These are phyloP conservation scores for Coryphaenoides rupestris DNA, from an alignment of 2,113 vertebrate species.

Conservation along the genomic window DNA sequence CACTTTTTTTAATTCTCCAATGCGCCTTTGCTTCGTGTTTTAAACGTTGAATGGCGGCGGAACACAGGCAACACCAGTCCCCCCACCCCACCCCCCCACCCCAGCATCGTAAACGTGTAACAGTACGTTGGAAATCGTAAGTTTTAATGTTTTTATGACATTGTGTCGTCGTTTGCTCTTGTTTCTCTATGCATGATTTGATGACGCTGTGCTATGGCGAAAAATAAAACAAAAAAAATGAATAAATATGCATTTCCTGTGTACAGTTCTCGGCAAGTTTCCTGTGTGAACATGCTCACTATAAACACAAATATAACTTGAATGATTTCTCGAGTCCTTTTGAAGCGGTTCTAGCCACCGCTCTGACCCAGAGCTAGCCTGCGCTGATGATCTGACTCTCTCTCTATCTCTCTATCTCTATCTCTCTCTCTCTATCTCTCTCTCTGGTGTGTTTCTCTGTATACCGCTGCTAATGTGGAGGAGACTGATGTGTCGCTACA, in stretches of 20 bases:
- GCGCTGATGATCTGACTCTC: constrained; percentile 20
- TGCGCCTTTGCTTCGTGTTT: too few species aligned
- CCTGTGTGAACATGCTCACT: constrained; percentile 37
- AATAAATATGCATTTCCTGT: constrained; percentile 57
- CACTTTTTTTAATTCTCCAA: too few species aligned
- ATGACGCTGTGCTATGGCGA: constrained; percentile 45
- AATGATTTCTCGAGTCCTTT: constrained; percentile 45
- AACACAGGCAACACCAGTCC: too few species aligned
- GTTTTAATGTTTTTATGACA: constrained; percentile 45
- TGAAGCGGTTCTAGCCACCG: constrained; percentile 25
- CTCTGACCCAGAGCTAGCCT: constrained; percentile 41
- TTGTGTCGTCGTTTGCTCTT: constrained; percentile 49
- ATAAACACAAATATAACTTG: constrained; percentile 2
- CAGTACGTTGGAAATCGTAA: constrained; percentile 41
- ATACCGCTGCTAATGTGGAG: constrained; percentile 39
- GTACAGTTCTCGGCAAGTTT: constrained; percentile 41
- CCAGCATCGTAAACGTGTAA: constrained; percentile 29
- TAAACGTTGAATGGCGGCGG: too few species aligned
- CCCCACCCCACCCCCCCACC: too few species aligned
- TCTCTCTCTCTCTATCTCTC: too few species aligned
- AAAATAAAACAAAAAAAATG: constrained; percentile 24
- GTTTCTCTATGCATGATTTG: constrained; percentile 67
- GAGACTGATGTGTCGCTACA: constrained; percentile 20
- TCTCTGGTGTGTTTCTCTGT: constrained; percentile 31
- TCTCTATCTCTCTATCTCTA: too few species aligned